phyloP scores from a whole-genome alignment of 2,113 vertebrate species.

The Indri indri region DNA sequence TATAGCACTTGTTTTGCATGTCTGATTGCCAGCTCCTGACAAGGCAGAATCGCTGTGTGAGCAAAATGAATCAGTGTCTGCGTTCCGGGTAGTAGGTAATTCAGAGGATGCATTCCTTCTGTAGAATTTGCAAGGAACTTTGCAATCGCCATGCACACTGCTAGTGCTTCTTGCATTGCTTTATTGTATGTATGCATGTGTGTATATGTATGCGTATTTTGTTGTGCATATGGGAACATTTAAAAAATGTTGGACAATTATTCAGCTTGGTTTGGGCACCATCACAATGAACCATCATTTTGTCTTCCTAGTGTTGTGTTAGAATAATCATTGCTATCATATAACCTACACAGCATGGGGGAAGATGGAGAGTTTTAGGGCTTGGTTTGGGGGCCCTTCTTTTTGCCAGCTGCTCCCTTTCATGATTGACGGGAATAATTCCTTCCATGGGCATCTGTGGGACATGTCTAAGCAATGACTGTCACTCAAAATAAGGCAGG shows the following conservation, averaged over 20 bases:
- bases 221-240: background rate
- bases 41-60: constrained; percentile 26
- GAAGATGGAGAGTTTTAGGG: background rate
- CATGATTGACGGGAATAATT: background rate
- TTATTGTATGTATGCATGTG: background rate
- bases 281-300: background rate
- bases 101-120: background rate
- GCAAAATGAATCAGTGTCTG: background rate
- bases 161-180: background rate
- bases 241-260: background rate
- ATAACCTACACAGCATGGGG: background rate
- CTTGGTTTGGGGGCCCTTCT: background rate
- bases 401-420: background rate
- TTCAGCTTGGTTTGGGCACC: background rate
- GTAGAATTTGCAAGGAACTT: background rate
- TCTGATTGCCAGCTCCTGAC: constrained; percentile 66
- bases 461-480: background rate
- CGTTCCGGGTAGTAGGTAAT: background rate
- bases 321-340: background rate
- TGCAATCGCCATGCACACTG: background rate
- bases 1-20: constrained; percentile 49
- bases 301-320: background rate
- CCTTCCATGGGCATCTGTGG: background rate
- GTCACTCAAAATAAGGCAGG: background rate
- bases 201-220: background rate